Percentiles rank a stretch among this genome's conserved stretches.
phyloP scores from a whole-genome alignment of 35 echinoderm and acorn worm species.

The Apostichopus japonicus region DNA sequence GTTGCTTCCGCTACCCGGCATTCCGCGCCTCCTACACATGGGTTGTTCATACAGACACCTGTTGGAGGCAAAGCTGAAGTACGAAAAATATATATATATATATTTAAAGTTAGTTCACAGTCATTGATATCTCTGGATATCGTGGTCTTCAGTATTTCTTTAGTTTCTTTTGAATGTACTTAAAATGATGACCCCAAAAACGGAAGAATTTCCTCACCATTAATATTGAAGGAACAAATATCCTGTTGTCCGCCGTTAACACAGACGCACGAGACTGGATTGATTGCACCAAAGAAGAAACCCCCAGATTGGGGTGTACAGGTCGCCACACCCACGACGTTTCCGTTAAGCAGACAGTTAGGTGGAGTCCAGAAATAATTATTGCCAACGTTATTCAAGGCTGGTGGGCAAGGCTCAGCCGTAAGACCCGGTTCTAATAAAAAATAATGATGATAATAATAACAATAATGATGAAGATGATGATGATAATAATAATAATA shows the following conservation, averaged over 20 bases:
- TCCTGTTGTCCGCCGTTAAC: neutral
- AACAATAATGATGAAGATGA: too few relatives aligned
- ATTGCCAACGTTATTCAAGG: neutral
- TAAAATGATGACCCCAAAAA: neutral
- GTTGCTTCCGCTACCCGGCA: neutral
- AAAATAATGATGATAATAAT: too few relatives aligned
- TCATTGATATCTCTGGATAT: too few relatives aligned
- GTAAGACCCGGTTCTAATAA: neutral
- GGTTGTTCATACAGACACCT: neutral
- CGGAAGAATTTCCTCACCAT: neutral
- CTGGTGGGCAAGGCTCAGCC: neutral
- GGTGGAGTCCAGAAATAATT: constrained; percentile 5
- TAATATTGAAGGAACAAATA: neutral
- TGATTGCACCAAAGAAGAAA: neutral
- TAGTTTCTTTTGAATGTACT: too few relatives aligned
- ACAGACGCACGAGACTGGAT: neutral
- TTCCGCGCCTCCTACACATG: neutral
- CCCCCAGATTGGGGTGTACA: neutral
- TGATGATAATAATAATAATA: too few relatives aligned
- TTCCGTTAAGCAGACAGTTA: neutral
- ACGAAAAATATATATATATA: neutral
- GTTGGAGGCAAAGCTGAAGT: neutral
- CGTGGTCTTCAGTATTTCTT: too few relatives aligned
- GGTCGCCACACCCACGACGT: neutral
- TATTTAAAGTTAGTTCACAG: too few relatives aligned